Conservation (phyloP, 2,113 vertebrate species). For the Xiphias gladius region DNA sequence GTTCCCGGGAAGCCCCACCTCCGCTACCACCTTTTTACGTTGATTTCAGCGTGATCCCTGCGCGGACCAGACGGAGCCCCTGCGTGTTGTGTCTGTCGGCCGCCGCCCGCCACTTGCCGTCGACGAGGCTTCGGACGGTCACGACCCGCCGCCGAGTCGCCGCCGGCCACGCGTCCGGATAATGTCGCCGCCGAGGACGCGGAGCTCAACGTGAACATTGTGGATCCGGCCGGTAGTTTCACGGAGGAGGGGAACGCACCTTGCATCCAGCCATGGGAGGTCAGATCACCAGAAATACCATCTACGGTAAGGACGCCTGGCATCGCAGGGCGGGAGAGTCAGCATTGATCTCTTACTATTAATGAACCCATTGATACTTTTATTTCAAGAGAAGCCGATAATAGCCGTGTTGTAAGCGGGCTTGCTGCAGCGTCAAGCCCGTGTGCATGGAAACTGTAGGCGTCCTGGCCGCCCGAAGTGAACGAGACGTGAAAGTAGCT, state of each 20-base stretch:
- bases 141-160: conserved; percentile 20
- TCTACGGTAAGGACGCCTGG: conserved; percentile 87
- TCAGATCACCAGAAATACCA: conserved; percentile 88
- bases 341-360: background rate
- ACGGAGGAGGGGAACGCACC: conserved; percentile 78
- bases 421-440: conserved; percentile 24
- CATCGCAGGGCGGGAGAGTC: background rate
- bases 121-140: conserved; percentile 30
- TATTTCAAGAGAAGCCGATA: background rate
- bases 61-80: conserved; percentile 31
- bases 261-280: conserved; percentile 88
- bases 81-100: conserved; percentile 17
- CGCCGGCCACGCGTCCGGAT: conserved; percentile 2
- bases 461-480: conserved; percentile 54
- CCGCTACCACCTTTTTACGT: conserved; percentile 76
- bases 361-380: background rate
- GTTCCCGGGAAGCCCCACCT: conserved; percentile 70
- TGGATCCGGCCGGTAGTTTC: conserved; percentile 55
- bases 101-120: conserved; percentile 41
- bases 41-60: conserved; percentile 72
- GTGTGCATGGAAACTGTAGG: conserved; percentile 50
- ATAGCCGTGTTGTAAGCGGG: conserved; percentile 24
- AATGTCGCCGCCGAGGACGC: conserved; percentile 60
- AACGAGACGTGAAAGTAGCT: conserved; percentile 47
- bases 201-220: conserved; percentile 46